phyloP scores from a whole-genome alignment of 2,888 invertebrate species.

The Parasteatoda lunata region DNA sequence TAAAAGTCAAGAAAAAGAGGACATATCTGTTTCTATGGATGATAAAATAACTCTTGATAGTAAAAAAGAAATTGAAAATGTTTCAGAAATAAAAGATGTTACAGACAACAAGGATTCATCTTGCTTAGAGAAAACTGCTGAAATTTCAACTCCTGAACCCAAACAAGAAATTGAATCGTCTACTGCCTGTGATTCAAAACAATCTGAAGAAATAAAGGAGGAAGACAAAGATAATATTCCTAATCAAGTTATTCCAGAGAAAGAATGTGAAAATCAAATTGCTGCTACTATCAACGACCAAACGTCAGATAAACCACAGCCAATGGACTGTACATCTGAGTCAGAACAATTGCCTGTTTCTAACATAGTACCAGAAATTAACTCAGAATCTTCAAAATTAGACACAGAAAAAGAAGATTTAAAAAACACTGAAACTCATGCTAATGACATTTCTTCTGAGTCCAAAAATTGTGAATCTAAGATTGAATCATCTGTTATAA shows the following conservation, averaged over 20 bases:
- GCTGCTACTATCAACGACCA: not conserved
- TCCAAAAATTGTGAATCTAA: conserved; percentile 8
- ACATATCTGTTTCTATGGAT: not conserved
- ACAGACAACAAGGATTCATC: not conserved
- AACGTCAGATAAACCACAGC: not conserved
- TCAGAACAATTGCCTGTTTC: not conserved
- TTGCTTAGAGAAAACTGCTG: conserved; percentile 20
- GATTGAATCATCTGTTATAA: not conserved
- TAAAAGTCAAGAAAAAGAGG: conserved; percentile 12
- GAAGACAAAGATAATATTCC: conserved; percentile 3
- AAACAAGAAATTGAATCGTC: not conserved
- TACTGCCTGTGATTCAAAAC: not conserved
- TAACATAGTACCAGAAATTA: not conserved
- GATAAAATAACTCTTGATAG: conserved; percentile 8
- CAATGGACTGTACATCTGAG: conserved; percentile 21
- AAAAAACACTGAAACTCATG: conserved; percentile 8
- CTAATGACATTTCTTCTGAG: not conserved
- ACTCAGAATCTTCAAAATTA: conserved; percentile 3
- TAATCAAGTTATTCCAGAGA: not conserved
- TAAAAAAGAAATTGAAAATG: conserved; percentile 18
- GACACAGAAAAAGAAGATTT: not conserved
- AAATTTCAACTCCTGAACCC: not conserved
- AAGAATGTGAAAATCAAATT: not conserved
- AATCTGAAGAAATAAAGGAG: not conserved
- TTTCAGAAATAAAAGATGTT: not conserved